A percentile compares a stretch with the other conserved stretches of the same genome.
These are phyloP conservation scores for Celastrina argiolus DNA, from an alignment of 2,888 invertebrate species.

Conservation along the genomic window DNA sequence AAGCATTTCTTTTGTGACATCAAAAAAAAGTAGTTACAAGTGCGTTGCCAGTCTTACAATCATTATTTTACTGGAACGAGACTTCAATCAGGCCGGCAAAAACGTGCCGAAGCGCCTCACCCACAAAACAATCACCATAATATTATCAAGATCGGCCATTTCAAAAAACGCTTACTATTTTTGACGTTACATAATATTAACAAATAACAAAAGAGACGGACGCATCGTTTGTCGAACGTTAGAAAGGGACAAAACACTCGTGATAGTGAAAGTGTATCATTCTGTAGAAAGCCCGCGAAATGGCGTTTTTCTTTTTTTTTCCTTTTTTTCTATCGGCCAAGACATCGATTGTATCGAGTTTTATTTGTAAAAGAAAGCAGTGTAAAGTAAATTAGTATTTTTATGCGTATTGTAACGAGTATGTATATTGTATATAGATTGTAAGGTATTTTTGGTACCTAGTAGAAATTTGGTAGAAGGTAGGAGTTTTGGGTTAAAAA, in stretches of 20 bases:
- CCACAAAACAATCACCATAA: not conserved
- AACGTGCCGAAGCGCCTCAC: too few relatives aligned
- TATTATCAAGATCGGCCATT: not conserved
- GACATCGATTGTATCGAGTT: constrained; percentile 39
- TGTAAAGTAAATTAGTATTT: constrained; percentile 10
- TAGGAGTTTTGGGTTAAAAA: too few relatives aligned
- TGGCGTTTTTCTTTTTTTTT: constrained; percentile 36
- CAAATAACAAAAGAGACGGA: constrained; percentile 4
- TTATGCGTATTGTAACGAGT: too few relatives aligned
- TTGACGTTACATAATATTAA: constrained; percentile 28
- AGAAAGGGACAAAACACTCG: constrained; percentile 26
- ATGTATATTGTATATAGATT: too few relatives aligned
- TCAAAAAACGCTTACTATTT: not conserved
- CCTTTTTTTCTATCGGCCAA: constrained; percentile 35
- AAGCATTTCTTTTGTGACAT: too few relatives aligned
- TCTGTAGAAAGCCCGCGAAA: constrained; percentile 39
- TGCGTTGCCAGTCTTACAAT: too few relatives aligned
- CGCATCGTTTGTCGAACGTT: constrained; percentile 27
- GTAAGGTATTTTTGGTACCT: too few relatives aligned
- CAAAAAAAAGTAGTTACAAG: too few relatives aligned
- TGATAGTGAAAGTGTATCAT: constrained; percentile 36
- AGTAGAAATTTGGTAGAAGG: too few relatives aligned
- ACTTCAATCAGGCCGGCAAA: too few relatives aligned
- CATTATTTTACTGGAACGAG: too few relatives aligned
- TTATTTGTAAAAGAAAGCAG: constrained; percentile 54